phyloP scores from a whole-genome alignment of 2,888 invertebrate species.

The Chironomus tentans region DNA sequence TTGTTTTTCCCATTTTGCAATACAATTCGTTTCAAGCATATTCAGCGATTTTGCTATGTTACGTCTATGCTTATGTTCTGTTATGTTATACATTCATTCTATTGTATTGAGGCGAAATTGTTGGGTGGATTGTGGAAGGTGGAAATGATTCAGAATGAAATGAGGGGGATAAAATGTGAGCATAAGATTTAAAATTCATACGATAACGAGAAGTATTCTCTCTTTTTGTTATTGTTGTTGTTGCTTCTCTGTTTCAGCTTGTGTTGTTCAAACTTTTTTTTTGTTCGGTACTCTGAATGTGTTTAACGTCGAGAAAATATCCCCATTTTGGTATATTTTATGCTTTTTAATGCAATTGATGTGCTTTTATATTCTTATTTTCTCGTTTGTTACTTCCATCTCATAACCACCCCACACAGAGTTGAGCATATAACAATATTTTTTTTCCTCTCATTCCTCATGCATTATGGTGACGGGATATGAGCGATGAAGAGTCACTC shows the following conservation, averaged over 20 bases:
- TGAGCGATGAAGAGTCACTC: neutral
- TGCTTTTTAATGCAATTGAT: constrained; percentile 5
- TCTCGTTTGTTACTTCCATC: neutral
- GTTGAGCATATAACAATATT: neutral
- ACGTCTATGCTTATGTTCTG: neutral
- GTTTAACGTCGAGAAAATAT: neutral
- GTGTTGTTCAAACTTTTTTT: neutral
- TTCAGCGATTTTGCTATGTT: neutral
- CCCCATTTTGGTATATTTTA: constrained; percentile 5
- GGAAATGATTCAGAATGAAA: neutral
- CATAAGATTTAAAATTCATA: constrained; percentile 21
- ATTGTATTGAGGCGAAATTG: neutral
- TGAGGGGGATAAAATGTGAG: neutral
- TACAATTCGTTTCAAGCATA: neutral
- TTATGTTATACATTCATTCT: neutral
- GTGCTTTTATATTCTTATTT: constrained; percentile 1
- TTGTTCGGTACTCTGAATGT: neutral
- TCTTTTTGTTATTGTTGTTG: neutral
- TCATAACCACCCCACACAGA: neutral
- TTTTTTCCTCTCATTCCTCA: neutral
- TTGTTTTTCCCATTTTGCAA: constrained; percentile 19
- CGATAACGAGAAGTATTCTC: constrained; percentile 4
- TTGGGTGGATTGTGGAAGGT: neutral
- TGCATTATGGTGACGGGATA: neutral
- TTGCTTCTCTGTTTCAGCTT: neutral